Evolutionary conservation across 2,113 vertebrate genomes (phyloP).

Genomic region (Aythya baeri): DNA sequence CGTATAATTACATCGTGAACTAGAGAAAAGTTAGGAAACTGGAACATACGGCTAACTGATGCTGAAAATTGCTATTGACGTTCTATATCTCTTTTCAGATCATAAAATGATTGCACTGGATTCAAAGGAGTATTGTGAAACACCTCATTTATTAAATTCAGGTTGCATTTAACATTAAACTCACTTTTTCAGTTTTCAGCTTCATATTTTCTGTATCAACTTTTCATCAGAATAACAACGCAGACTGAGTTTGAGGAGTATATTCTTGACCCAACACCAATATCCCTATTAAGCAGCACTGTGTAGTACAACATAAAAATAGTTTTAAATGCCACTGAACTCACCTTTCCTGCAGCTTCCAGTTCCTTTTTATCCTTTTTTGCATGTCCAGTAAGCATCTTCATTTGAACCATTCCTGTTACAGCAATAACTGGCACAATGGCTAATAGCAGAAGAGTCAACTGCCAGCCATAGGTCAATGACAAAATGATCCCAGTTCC

Average conservation of each 20-base stretch:
- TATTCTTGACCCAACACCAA: background rate
- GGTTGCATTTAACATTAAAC: background rate
- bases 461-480: constrained; percentile 86
- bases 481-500: constrained; percentile 83
- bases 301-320: background rate
- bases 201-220: background rate
- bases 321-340: background rate
- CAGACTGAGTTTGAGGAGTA: background rate
- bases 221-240: background rate
- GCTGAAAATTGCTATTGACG: background rate
- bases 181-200: background rate
- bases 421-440: constrained; percentile 83
- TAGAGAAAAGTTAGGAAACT: background rate
- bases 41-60: background rate
- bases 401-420: constrained; percentile 83
- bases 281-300: background rate
- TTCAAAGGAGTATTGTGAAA: background rate
- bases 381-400: constrained; percentile 83
- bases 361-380: constrained; percentile 84
- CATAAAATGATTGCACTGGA: background rate
- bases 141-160: background rate
- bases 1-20: background rate
- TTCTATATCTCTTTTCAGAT: background rate
- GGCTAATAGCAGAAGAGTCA: constrained; percentile 84
- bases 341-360: constrained; percentile 85